Percentiles rank a stretch among this genome's conserved stretches.
Conservation (phyloP, 2,888 invertebrate genomes). For the Cosmia pyralina region DNA sequence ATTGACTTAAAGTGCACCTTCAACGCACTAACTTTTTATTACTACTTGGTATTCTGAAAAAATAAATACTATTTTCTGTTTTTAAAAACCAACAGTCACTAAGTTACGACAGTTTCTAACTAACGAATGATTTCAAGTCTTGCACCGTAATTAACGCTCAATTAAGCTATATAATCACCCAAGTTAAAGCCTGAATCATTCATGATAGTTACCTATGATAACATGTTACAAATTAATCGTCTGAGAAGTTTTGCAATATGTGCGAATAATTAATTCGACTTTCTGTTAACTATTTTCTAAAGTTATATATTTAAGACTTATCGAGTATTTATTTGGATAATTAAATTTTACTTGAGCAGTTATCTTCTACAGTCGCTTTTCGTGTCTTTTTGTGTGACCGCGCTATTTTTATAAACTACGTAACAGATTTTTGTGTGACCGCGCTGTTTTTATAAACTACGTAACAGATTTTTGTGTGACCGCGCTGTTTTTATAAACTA, state of each 20-base stretch:
- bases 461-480: too few species aligned
- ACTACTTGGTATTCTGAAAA: background rate
- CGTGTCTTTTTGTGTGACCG: too few species aligned
- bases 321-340: too few species aligned
- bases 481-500: too few species aligned
- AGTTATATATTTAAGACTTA: too few species aligned
- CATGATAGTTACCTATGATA: conserved; percentile 24
- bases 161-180: conserved; percentile 18
- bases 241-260: conserved; percentile 28
- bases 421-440: too few species aligned
- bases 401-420: too few species aligned
- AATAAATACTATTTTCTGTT: background rate
- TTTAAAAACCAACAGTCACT: background rate
- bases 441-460: too few species aligned
- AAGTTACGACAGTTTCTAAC: background rate
- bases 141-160: conserved; percentile 6
- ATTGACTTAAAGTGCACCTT: too few species aligned
- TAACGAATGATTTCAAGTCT: background rate
- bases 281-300: background rate
- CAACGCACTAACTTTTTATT: background rate
- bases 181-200: conserved; percentile 33
- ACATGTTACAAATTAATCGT: conserved; percentile 7
- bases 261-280: conserved; percentile 6
- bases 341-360: too few species aligned
- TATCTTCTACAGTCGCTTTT: too few species aligned